A percentile compares a stretch with the other conserved stretches of the same genome.
These are phyloP conservation scores for Cepaea hortensis DNA, from an alignment of 2,888 invertebrate genomes.

Conservation along the genomic window DNA sequence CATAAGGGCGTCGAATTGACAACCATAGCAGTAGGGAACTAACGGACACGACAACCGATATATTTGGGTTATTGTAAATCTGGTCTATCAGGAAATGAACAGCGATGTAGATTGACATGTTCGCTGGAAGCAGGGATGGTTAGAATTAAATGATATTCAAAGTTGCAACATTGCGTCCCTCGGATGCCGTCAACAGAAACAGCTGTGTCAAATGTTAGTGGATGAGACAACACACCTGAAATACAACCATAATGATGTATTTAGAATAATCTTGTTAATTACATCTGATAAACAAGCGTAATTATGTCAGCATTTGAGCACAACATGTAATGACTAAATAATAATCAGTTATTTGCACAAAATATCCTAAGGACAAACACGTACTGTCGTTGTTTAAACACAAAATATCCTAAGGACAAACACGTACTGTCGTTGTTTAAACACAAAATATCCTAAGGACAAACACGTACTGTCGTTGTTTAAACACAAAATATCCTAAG, in stretches of 20 bases:
- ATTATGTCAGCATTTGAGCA: too few relatives aligned
- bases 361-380: too few relatives aligned
- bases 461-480: too few relatives aligned
- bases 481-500: too few relatives aligned
- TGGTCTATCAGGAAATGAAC: constrained; percentile 46
- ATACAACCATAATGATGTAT: not conserved
- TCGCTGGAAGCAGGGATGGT: not conserved
- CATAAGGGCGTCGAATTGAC: constrained; percentile 35
- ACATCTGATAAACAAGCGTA: too few relatives aligned
- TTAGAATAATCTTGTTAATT: too few relatives aligned
- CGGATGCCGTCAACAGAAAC: not conserved
- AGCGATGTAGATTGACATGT: constrained; percentile 43
- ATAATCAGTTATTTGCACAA: too few relatives aligned
- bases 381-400: too few relatives aligned
- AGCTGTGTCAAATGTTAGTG: not conserved
- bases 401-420: too few relatives aligned
- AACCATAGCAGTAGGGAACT: constrained; percentile 46
- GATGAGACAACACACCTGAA: constrained; percentile 3
- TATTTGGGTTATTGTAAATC: constrained; percentile 47
- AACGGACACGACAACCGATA: constrained; percentile 42
- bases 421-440: too few relatives aligned
- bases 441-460: too few relatives aligned
- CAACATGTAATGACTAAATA: too few relatives aligned
- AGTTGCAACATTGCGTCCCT: not conserved
- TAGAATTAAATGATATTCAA: not conserved